phyloP scores from a whole-genome alignment of 2,888 invertebrate species.

The Coleophora deauratella region DNA sequence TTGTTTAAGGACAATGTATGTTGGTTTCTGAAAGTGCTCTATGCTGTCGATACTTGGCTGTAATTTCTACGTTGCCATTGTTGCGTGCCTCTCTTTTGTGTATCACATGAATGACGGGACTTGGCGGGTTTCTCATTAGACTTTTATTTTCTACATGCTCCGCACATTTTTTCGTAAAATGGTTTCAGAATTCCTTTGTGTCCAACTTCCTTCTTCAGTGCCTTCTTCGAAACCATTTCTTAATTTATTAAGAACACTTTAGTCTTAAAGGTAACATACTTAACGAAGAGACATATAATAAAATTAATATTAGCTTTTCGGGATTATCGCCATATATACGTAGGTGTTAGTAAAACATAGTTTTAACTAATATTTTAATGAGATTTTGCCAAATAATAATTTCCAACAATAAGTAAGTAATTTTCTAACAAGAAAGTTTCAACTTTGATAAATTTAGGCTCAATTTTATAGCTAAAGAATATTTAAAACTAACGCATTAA shows the following conservation, averaged over 20 bases:
- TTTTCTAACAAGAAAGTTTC: no score
- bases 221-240: no score
- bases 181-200: neutral
- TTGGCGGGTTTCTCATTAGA: constrained; percentile 28
- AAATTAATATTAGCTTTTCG: constrained; percentile 31
- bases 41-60: constrained; percentile 37
- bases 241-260: no score
- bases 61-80: constrained; percentile 44
- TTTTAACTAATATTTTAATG: no score
- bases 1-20: constrained; percentile 28
- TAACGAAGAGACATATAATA: no score
- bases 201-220: no score
- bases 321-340: constrained; percentile 61
- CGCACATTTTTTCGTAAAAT: constrained; percentile 1
- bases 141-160: constrained; percentile 17
- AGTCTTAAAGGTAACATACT: no score
- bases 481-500: no score
- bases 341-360: constrained; percentile 15
- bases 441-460: no score
- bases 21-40: constrained; percentile 38
- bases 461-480: no score
- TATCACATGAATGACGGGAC: constrained; percentile 35
- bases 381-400: no score
- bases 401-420: no score
- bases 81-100: constrained; percentile 34